A percentile compares a stretch with the other conserved stretches of the same genome.
Evolutionary conservation across 2,797 vertebrate species (phyloP).

Genomic region (Semotilus atromaculatus): DNA sequence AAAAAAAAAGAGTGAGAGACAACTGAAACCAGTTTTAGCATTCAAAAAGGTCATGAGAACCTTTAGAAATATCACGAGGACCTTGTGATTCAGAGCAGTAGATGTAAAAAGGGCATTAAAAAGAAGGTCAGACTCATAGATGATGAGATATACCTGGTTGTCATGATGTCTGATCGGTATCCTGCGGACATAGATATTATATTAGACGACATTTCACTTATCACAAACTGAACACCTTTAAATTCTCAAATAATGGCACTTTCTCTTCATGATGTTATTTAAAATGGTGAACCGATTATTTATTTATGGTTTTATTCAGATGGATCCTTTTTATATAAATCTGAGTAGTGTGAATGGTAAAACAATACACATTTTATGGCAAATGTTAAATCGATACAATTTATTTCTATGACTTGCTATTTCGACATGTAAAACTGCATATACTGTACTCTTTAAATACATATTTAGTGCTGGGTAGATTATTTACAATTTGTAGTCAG

Average conservation of each 20-base stretch:
- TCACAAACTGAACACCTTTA: neutral
- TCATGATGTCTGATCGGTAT: slow-evolving; percentile 79
- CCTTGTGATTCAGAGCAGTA: slow-evolving; percentile 15
- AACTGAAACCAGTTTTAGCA: slow-evolving; percentile 14
- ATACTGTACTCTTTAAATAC: neutral
- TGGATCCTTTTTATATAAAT: neutral
- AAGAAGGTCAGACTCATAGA: slow-evolving; percentile 3
- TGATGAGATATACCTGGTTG: slow-evolving; percentile 71
- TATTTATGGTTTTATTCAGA: neutral
- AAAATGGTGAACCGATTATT: neutral
- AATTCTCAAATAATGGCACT: neutral
- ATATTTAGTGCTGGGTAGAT: neutral
- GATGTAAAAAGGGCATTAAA: slow-evolving; percentile 10
- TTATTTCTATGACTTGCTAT: neutral
- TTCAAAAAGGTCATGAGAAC: slow-evolving; percentile 23
- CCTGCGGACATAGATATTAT: slow-evolving; percentile 62
- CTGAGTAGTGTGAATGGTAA: neutral
- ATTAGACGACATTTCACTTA: neutral
- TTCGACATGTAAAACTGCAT: neutral
- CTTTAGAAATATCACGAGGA: slow-evolving; percentile 34
- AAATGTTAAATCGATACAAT: neutral
- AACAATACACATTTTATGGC: neutral
- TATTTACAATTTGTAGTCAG: neutral
- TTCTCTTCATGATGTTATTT: neutral
- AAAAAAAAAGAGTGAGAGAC: neutral